Base-by-base conservation (phyloP, 2,113 vertebrate genomes). In the Pavo muticus region DNA sequence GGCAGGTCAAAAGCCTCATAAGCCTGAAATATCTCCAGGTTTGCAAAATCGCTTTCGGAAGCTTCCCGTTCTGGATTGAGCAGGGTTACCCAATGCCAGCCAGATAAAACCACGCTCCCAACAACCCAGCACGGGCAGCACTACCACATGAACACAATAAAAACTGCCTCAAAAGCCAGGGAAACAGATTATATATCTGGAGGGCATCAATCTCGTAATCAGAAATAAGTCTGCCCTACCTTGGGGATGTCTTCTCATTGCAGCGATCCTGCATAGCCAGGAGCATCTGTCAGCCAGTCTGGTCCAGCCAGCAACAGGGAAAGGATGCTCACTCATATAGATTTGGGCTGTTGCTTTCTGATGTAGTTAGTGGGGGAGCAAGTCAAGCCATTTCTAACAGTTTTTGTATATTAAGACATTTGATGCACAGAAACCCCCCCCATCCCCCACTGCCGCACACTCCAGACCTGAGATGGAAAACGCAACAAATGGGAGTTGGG, bases 1-100 rank as follows among this genome's bases (percentile, higher is more conserved):
- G 84, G 83, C 35, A 3, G 75, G 85, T 84, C 93, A 94, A 88
- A 95, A 94, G 79, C 91, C 80, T 86, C 57, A 8, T n/a, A 83
- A 95, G 85, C 82, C 40, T 35, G 13, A 86, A 90, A 88, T 40
- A 57, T 21, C 91, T 69, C 76, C 76, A 60, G 63, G 69, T 81
- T 94, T 91, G 63, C 79, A 78, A 90, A 83, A 91, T 3, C 75
- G 9, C 75, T 61, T 81, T 32, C 52, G 6, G 90, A 73, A 90
- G 72, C 75, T 78, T 39, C 83, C 68, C 32, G 57, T 27, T 52
- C 52, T 32, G 69, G 29, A 57, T 57, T 39, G 70, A 81, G 18
- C 60, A n/a, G 30, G 24, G 69, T 61, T 80, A 25, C 44, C 64
- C 11, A 52, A 70, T 0, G 10, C 71, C 73, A 83, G 40, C 1